phyloP scores from a whole-genome alignment of 2,888 invertebrate species.

The Acanthosepion lycidas region DNA sequence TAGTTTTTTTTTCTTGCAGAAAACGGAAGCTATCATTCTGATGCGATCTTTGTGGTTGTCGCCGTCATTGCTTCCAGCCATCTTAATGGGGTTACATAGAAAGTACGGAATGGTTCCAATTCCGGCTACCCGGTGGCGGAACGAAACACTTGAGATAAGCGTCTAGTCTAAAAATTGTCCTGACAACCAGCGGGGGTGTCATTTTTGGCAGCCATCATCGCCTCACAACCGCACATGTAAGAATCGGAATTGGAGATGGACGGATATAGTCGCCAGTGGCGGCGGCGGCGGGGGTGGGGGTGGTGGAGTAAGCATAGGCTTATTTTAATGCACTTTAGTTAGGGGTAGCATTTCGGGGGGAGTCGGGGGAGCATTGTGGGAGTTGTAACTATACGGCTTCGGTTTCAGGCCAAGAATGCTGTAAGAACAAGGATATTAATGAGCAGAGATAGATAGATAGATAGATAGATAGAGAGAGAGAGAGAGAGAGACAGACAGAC shows the following conservation, averaged over 20 bases:
- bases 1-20: not conserved
- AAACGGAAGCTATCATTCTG: not conserved
- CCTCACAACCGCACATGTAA: not conserved
- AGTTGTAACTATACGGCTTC: not conserved
- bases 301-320: fast-evolving
- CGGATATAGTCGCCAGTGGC: not conserved
- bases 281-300: not conserved
- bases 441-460: not conserved
- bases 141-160: slow-evolving; percentile 14
- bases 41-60: not conserved
- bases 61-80: not conserved
- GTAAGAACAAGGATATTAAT: not conserved
- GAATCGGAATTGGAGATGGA: not conserved
- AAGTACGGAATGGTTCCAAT: slow-evolving; percentile 21
- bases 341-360: not conserved
- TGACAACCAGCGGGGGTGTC: not conserved
- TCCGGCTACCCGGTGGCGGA: not conserved
- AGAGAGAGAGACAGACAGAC: not conserved
- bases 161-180: not conserved
- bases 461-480: not conserved
- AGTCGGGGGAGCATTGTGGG: not conserved
- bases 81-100: not conserved
- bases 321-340: not conserved
- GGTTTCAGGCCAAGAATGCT: not conserved
- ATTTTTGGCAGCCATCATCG: not conserved